A percentile compares a stretch with the other conserved stretches of the same genome.
Evolutionary conservation across 2,888 invertebrate species (phyloP).

Genomic region (Rhamphomyia laevipes): DNA sequence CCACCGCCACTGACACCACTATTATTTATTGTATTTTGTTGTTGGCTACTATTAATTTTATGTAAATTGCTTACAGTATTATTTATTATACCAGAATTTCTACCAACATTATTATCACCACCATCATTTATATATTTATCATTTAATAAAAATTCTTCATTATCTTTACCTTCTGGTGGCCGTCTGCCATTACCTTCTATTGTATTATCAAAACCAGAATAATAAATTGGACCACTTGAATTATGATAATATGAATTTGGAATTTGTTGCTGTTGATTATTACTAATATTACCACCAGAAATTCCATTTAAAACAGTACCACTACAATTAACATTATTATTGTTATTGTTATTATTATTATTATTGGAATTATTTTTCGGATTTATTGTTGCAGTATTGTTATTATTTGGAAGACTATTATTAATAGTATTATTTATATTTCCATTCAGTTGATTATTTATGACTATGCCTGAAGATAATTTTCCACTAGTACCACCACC

Average conservation of each 20-base stretch:
- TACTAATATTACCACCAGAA: conserved; percentile 1
- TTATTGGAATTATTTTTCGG: conserved; percentile 12
- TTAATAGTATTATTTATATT: neutral
- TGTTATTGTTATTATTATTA: conserved; percentile 19
- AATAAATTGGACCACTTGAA: too few relatives aligned
- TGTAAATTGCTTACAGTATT: conserved; percentile 10
- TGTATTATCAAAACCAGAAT: neutral
- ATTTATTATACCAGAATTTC: conserved; percentile 35
- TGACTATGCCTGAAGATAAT: conserved; percentile 1
- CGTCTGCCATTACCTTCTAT: conserved; percentile 18
- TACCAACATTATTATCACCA: conserved; percentile 1
- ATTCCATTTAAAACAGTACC: conserved; percentile 11
- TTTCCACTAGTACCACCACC: neutral
- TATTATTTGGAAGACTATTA: neutral
- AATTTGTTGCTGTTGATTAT: conserved; percentile 23
- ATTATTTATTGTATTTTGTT: neutral
- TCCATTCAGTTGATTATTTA: neutral
- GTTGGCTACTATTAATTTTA: conserved; percentile 3
- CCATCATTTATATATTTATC: conserved; percentile 32
- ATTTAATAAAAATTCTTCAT: conserved; percentile 52
- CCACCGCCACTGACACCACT: conserved; percentile 12
- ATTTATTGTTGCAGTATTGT: conserved; percentile 11
- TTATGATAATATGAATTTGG: conserved; percentile 14
- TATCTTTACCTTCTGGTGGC: conserved; percentile 74
- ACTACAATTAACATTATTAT: conserved; percentile 19